A percentile compares a stretch with the other conserved stretches of the same genome.
These are phyloP conservation scores for Crocodylus rhombifer DNA, from an alignment of 2,797 vertebrate genomes.

Conservation along the genomic window DNA sequence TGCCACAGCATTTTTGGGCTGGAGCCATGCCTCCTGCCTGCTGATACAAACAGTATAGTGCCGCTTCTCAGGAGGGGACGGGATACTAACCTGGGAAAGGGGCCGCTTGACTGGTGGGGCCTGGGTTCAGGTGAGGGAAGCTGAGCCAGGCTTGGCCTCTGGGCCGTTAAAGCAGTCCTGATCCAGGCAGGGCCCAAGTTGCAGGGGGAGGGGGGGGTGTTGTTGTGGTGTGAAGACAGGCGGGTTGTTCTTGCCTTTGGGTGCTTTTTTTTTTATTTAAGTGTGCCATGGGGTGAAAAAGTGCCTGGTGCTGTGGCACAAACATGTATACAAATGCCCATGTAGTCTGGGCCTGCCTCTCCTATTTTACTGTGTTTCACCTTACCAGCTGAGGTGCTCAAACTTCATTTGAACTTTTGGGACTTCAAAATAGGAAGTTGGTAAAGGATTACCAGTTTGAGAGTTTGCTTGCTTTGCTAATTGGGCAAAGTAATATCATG, in stretches of 20 bases:
- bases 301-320: no score
- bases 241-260: neutral
- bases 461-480: neutral
- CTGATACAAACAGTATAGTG: neutral
- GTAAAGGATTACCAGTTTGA: neutral
- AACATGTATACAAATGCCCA: neutral
- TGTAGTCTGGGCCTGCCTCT: constrained; percentile 7
- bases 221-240: rapidly evolving
- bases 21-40: no score
- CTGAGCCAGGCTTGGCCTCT: neutral
- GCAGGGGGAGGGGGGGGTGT: neutral
- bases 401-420: neutral
- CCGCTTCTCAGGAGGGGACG: neutral
- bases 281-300: no score
- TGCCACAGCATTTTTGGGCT: no score
- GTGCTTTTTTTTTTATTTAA: neutral
- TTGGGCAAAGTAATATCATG: neutral
- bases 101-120: neutral
- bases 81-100: no score
- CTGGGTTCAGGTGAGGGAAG: neutral
- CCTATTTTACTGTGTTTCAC: neutral
- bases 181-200: no score
- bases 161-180: neutral
- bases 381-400: neutral
- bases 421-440: neutral